A percentile compares a stretch with the other conserved stretches of the same genome.
Conservation (phyloP, 2,113 vertebrate species). For the Xenopus borealis region DNA sequence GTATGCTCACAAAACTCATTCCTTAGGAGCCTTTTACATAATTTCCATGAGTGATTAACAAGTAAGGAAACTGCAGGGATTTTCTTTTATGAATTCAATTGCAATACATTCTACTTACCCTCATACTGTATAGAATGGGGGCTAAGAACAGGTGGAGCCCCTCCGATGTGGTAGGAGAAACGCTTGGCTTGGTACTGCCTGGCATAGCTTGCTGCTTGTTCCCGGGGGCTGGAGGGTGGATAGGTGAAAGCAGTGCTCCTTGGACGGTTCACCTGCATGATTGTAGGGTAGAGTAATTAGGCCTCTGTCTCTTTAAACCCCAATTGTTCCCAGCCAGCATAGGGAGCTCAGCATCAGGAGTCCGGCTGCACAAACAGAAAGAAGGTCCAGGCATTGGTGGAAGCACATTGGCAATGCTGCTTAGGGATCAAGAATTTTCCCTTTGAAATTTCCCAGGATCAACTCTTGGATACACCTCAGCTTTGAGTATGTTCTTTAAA, state of each 20-base stretch:
- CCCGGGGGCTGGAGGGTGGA: conserved; percentile 28
- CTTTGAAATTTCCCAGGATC: neutral
- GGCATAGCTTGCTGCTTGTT: conserved; percentile 29
- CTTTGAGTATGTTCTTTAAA: neutral
- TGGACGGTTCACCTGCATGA: conserved; percentile 42
- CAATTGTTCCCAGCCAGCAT: conserved; percentile 9
- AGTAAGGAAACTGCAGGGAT: too few relatives aligned
- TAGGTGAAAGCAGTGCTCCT: conserved; percentile 38
- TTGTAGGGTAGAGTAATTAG: conserved; percentile 12
- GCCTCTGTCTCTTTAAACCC: conserved; percentile 23
- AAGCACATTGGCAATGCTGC: conserved; percentile 8
- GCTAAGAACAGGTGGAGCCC: conserved; percentile 4
- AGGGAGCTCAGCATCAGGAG: conserved; percentile 30
- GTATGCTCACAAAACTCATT: too few relatives aligned
- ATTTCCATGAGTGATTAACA: too few relatives aligned
- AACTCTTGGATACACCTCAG: too few relatives aligned
- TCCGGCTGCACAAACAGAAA: conserved; percentile 18
- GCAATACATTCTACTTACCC: conserved; percentile 15
- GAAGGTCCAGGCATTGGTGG: conserved; percentile 36
- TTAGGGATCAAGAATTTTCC: neutral
- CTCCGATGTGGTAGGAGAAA: conserved; percentile 37
- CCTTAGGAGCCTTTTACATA: too few relatives aligned
- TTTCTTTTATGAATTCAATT: neutral
- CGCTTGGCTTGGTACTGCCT: conserved; percentile 34
- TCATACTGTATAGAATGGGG: conserved; percentile 17